These are phyloP conservation scores for Strigamia maritima DNA, from an alignment of 2,888 invertebrate species.

Conservation along the genomic window DNA sequence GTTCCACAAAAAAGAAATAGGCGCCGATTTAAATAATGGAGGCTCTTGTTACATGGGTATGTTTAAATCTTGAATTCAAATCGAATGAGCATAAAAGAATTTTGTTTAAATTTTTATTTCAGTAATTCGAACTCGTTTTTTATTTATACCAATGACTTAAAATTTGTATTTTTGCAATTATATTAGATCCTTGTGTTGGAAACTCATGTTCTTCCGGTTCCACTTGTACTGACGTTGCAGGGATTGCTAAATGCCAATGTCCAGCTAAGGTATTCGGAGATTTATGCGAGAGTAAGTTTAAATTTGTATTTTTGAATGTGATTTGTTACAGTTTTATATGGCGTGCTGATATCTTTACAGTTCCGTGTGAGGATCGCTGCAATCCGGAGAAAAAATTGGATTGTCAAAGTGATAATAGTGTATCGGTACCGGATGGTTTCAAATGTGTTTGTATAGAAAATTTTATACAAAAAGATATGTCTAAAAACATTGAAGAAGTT, in stretches of 20 bases:
- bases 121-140: too few relatives aligned
- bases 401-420: not conserved
- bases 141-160: too few relatives aligned
- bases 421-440: not conserved
- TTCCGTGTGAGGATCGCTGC: not conserved
- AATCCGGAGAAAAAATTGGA: not conserved
- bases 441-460: not conserved
- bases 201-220: not conserved
- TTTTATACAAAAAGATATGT: not conserved
- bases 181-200: not conserved
- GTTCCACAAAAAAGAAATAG: not conserved
- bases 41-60: not conserved
- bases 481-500: not conserved
- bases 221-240: not conserved
- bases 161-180: too few relatives aligned
- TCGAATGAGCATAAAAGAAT: not conserved
- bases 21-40: not conserved
- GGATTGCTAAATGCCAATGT: not conserved
- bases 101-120: not conserved
- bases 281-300: not conserved
- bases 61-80: not conserved
- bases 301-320: not conserved
- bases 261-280: not conserved
- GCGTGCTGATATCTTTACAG: not conserved
- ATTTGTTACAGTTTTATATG: not conserved